Percentiles rank a stretch among this genome's conserved stretches.
These are phyloP conservation scores for Pardosa pseudoannulata DNA, from an alignment of 2,888 invertebrate species.

Conservation along the genomic window DNA sequence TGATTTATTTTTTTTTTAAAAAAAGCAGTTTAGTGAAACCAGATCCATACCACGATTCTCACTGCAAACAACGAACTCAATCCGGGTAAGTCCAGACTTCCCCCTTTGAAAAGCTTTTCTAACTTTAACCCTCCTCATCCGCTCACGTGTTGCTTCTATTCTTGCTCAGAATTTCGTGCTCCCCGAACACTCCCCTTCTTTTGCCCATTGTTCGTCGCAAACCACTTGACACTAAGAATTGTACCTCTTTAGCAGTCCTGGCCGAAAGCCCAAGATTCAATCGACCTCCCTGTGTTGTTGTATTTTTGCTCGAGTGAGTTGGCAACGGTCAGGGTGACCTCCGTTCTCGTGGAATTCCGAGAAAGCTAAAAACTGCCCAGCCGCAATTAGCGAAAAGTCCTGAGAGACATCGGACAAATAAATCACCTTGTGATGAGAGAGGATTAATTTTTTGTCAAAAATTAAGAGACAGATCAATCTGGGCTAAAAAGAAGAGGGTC, in stretches of 20 bases:
- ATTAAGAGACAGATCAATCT: neutral
- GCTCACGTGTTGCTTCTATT: conserved; percentile 44
- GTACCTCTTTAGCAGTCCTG: conserved; percentile 37
- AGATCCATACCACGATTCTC: conserved; percentile 22
- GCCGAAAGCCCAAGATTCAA: conserved; percentile 39
- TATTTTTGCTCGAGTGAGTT: conserved; percentile 50
- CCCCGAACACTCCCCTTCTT: neutral
- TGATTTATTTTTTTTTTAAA: neutral
- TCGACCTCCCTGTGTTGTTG: conserved; percentile 9
- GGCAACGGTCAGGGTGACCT: conserved; percentile 52
- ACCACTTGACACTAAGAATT: conserved; percentile 49
- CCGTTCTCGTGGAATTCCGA: conserved; percentile 13
- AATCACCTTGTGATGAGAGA: neutral
- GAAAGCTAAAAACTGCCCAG: neutral
- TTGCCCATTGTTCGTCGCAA: conserved; percentile 46
- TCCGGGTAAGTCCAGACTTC: neutral
- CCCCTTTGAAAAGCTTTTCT: conserved; percentile 8
- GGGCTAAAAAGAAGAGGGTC: no score
- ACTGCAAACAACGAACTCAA: conserved; percentile 24
- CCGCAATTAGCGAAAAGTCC: neutral
- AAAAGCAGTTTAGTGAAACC: conserved; percentile 19
- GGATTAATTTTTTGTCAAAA: neutral
- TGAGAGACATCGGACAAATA: neutral
- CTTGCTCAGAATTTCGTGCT: conserved; percentile 36
- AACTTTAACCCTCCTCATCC: conserved; percentile 45